Evolutionary conservation across 2,797 vertebrate genomes (phyloP), one percentile per base, ranked within the genome.

Genomic region (Buphagus erythrorhynchus): DNA sequence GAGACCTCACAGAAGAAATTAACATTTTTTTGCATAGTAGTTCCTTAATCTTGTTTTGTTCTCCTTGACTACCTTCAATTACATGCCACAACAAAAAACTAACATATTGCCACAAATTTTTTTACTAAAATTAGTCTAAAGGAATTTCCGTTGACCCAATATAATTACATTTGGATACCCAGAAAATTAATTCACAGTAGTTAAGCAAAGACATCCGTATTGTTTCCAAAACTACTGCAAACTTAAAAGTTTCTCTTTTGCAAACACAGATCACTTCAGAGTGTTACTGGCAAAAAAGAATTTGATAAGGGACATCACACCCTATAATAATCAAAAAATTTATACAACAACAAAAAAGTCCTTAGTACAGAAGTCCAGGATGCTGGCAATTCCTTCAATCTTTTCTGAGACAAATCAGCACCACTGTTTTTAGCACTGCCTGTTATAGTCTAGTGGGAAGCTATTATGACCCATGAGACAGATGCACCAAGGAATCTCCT

Each of bases 121-220:
- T 42, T 17, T 25, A 58, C 25, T 16, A 79, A 65, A 76, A 33
- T 62, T 9, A 69, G 29, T 63, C 18, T 33, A 46, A 61, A 16
- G 4, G 33, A 76, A 71, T 59, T 48, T 11, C 21, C 0, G 0
- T 9, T 29, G 11, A 42, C 16, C 40, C 36, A 33, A 18, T 9
- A 63, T 3, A 87, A 81, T 25, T 61, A 68, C 24, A 38, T 65
- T 48, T 51, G 26, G 31, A 13, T 54, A 62, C 3, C 1, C 33
- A 76, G 17, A 28, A 88, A 74, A 83, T 63, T 62, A 83, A 75
- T 48, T 65, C 21, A 54, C 45, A 57, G 49, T 11, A 38, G 15
- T 59, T 74, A 77, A 42, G 29, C 33, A 92, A 80, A 89, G 29
- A 42, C 5, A 61, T 35, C 19, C 8, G 0, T 24, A 58, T 9